Base-by-base conservation (phyloP, 2,797 vertebrate genomes). In the Coreius guichenoti region DNA sequence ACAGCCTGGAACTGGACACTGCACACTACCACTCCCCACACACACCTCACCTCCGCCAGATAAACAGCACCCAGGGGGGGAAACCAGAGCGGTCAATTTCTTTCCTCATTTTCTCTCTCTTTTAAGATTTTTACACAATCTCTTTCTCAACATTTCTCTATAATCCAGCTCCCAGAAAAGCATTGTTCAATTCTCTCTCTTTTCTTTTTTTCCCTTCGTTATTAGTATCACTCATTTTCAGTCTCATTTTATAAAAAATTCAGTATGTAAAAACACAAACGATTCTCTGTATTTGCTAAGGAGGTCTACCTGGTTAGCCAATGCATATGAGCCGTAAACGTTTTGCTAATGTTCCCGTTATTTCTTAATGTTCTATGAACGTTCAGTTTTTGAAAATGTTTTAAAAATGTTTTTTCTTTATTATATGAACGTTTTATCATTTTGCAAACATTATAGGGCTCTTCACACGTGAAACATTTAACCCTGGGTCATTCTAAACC, bases 31-130 rank as follows among this genome's bases (percentile, higher is more conserved):
- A 39, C 78, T 61, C 79, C 21, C 65, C 23, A 8, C 58, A 58
- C 63, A 76, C 73, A 58, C 74, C 81, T 86, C 86, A 43, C 79
- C 72, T 51, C 73, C 58, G 43, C 88, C 84, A 12, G 43, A 87
- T 84, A 86, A 84, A 89, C 81, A 82, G 56, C 78, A 74, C 84
- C 33, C 82, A 36, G 54, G 84, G 77, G 77, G 84, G 72, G 19
- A n/a, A 31, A 39, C 51, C 56, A 74, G 14, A 73, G 45, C 58
- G 6, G 47, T 65, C 61, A 70, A 39, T 58, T 6, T 47, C 67
- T 36, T 23, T 80, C 31, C 49, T 58, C 14, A 54, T 21, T 63
- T 21, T 79, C 36, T 81, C 45, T 17, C 51, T 80, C 12, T 33
- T 36, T 75, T n/a, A 26, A 26, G 39, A 47, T 81, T 49, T 58